Conservation (phyloP, 2,113 vertebrate species). For the Pseudorasbora parva region DNA sequence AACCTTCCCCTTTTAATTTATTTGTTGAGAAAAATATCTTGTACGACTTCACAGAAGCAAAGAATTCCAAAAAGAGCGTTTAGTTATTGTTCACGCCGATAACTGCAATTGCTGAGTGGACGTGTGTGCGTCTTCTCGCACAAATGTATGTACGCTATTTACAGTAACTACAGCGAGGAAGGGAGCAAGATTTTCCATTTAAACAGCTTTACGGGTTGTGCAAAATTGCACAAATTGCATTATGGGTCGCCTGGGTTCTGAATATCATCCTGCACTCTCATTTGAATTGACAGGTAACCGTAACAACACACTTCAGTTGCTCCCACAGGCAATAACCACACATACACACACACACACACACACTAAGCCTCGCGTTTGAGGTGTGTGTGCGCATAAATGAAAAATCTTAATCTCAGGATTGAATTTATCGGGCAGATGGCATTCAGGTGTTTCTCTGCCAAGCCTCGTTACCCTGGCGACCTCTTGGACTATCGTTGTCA, state of each 20-base stretch:
- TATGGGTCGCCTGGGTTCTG: conserved; percentile 49
- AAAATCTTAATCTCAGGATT: conserved; percentile 39
- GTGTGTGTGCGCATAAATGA: not conserved
- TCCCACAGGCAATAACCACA: conserved; percentile 10
- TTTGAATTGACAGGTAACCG: conserved; percentile 46
- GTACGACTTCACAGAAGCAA: too few relatives aligned
- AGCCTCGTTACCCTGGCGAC: conserved; percentile 55
- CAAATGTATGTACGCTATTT: not conserved
- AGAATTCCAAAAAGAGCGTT: not conserved
- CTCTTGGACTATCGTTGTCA: conserved; percentile 62
- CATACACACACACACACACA: conserved; percentile 15
- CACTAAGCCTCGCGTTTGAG: not conserved
- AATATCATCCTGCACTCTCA: conserved; percentile 44
- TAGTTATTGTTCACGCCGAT: not conserved
- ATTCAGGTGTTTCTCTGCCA: conserved; percentile 62
- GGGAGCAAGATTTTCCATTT: conserved; percentile 28
- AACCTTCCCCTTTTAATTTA: not conserved
- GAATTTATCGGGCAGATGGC: conserved; percentile 68
- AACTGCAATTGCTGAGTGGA: not conserved
- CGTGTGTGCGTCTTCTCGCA: not conserved
- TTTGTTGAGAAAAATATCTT: not conserved
- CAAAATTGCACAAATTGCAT: conserved; percentile 50
- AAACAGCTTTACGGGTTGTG: conserved; percentile 36
- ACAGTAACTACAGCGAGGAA: not conserved
- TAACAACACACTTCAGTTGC: conserved; percentile 37